Evolutionary conservation across 2,888 invertebrate species (phyloP), one percentile per base, ranked within the genome.

Genomic region (Diplolepis rosae): DNA sequence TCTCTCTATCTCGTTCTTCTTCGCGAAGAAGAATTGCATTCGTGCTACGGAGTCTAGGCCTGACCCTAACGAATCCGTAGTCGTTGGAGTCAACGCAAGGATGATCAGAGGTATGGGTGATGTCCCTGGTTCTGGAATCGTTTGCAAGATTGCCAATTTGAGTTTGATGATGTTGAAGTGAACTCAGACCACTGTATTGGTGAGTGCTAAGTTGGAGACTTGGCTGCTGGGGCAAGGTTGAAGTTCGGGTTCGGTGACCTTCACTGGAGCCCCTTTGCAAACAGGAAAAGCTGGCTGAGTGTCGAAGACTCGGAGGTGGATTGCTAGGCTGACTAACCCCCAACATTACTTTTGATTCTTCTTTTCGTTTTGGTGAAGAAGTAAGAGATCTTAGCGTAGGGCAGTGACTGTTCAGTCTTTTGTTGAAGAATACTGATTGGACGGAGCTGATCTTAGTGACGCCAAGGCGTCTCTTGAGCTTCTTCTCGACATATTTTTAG

Each of bases 271-370:
- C 84, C 48, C 89, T 86, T 71, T 89, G 89, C 66, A 90, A 84
- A 80, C 90, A 90, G 67, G 89, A 89, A 83, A 90, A 90, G 79
- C 89, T 90, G 69, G 89, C 90, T 75, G 90, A 90, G 83, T 90
- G 90, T 76, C 90, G 82, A 76, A 90, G 82, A 78, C 88, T 88
- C 79, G 88, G 86, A 73, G 88, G 87, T 75, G 88, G 85, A 79
- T 86, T 88, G 77, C 82, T 83, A 69, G 86, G 87, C 74, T 88
- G 88, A 85, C 88, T 88, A 77, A 88, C 88, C 70, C 88, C 88
- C 84, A 88, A 82, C 88, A 88, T 88, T 77, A 81, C 82, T 70
- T 70, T 73, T 71, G 70, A 77, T 77, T 77, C 74, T 78, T 75
- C 56, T 30, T 65, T 42, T 65, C 71, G 71, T 68, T 75, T n/a